phyloP scores from a whole-genome alignment of 2,113 vertebrate species.

The human (Homo sapiens) region DNA sequence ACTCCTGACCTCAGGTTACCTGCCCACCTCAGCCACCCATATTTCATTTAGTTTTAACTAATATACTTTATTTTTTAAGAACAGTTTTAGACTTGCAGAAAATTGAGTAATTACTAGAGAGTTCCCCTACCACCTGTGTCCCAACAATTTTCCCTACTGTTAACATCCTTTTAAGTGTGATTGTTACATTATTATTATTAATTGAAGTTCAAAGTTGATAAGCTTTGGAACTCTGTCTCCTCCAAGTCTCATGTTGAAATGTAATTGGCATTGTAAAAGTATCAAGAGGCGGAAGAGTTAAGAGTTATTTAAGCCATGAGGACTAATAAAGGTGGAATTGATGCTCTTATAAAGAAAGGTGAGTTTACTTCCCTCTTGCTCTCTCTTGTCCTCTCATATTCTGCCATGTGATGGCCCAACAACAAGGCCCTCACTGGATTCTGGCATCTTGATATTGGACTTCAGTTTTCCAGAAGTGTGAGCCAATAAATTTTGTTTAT shows the following conservation, averaged over 20 bases:
- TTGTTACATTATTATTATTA: not conserved
- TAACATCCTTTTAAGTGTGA: not conserved
- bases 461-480: not conserved
- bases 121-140: not conserved
- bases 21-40: too few relatives aligned
- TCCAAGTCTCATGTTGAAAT: not conserved
- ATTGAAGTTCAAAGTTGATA: not conserved
- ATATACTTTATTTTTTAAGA: not conserved
- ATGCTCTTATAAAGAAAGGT: too few relatives aligned
- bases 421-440: accelerated
- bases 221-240: not conserved
- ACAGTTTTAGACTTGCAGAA: not conserved
- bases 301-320: not conserved
- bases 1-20: too few relatives aligned
- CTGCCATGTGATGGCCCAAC: not conserved
- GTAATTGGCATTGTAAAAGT: not conserved
- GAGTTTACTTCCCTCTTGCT: not conserved
- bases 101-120: not conserved
- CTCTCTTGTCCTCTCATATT: not conserved
- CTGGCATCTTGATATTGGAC: not conserved
- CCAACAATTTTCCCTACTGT: not conserved
- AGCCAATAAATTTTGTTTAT: not conserved
- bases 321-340: not conserved
- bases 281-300: not conserved
- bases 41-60: not conserved